phyloP scores from a whole-genome alignment of 1,140 invertebrate genomes.

The Semibalanus balanoides region DNA sequence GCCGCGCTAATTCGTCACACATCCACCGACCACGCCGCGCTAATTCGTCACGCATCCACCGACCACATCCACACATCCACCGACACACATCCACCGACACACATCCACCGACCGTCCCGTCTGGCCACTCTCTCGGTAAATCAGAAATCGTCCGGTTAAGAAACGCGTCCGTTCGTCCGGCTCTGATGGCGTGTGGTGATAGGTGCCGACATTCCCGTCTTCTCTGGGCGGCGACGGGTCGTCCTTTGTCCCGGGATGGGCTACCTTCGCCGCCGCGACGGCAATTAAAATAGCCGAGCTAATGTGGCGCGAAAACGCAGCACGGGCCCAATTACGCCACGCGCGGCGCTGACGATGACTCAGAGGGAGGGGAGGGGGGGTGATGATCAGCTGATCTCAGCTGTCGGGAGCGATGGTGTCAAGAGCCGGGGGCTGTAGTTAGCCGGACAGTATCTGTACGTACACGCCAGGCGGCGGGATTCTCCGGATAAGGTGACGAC shows the following conservation, averaged over 20 bases:
- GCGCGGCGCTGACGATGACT: too few species aligned
- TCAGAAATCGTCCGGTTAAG: background rate
- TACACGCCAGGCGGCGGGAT: too few species aligned
- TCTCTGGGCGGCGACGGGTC: too few species aligned
- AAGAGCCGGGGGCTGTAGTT: too few species aligned
- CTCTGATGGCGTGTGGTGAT: background rate
- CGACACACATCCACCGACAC: too few species aligned
- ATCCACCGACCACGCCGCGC: background rate
- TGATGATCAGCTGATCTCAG: background rate
- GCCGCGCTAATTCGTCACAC: background rate
- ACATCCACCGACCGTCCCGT: too few species aligned
- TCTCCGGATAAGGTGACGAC: too few species aligned
- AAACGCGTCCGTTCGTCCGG: background rate
- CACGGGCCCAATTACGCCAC: background rate
- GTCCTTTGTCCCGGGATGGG: too few species aligned
- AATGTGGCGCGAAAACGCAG: background rate
- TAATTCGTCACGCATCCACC: background rate
- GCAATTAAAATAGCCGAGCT: background rate
- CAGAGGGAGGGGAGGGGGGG: too few species aligned
- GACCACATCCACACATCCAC: too few species aligned
- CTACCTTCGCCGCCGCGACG: background rate
- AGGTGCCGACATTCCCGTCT: background rate
- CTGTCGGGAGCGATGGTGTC: too few species aligned
- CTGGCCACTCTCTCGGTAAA: background rate
- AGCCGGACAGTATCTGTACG: too few species aligned